Evolutionary conservation across 2,888 invertebrate genomes (phyloP), one percentile per base, ranked within the genome.

Genomic region (Leuctra nigra): DNA sequence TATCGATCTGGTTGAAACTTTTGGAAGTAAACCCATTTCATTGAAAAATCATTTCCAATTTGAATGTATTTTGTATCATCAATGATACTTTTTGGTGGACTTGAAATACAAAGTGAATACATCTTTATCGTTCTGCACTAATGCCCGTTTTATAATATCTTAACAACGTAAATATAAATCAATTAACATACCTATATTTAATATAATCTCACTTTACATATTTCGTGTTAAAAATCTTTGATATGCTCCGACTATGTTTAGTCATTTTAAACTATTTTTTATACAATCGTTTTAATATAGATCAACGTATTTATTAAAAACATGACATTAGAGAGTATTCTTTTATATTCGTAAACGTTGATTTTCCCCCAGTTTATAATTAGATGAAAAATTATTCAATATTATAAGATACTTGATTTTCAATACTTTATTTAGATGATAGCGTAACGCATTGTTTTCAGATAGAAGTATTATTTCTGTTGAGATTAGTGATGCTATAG

Each of bases 341-440:
- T 29, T 7, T 29, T 29, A 29, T 29, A 29, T n/a, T n/a, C n/a
- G n/a, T 41, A 41, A 41, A 44, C 44, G 44, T 44, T 44, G 44
- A 44, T 20, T 44, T 44, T 44, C 23, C 44, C 44, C 44, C 44
- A 13, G 44, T 20, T 2, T 23, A 44, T 44, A 41, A 29, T n/a
- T 29, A 29, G 29, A 7, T 29, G 29, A 7, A 29, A 29, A 29
- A 29, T 29, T 29, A 29, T 29, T 29, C 29, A 29, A 29, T 29
- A 29, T 29, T 6, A 29, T 29, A 7, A 6, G 6, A 6, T 29
- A 29, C 29, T n/a, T n/a, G n/a, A n/a, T n/a, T n/a, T n/a, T n/a
- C n/a, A 29, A 29, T 29, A 29, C 11, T 29, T 7, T 6, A 29
- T 29, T 29, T 6, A 29, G 29, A 29, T 29, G 29, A 29, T 29